Percentiles rank a stretch among this genome's conserved stretches.
These are phyloP conservation scores for Jacana jacana DNA, from an alignment of 2,113 vertebrate species.

Conservation along the genomic window DNA sequence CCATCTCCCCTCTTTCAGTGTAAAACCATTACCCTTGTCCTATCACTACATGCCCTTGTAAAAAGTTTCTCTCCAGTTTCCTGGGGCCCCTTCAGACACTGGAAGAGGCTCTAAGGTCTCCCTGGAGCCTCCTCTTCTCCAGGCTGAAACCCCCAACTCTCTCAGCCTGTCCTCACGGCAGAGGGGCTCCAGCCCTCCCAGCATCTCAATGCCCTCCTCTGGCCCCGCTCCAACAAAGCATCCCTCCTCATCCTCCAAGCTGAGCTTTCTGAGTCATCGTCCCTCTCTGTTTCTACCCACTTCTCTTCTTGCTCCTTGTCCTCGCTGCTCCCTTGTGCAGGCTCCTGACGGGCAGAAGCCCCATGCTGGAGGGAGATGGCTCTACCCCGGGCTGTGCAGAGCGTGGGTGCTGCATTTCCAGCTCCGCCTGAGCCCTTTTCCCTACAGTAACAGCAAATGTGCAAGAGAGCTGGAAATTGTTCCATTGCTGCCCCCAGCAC, in stretches of 20 bases:
- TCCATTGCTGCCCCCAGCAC: background rate
- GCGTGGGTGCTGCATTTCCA: background rate
- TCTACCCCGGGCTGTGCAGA: background rate
- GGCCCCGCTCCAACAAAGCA: background rate
- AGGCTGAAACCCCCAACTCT: background rate
- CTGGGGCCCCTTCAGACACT: background rate
- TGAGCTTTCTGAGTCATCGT: background rate
- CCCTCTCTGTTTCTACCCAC: fast-evolving
- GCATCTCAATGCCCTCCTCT: background rate
- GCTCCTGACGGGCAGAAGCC: fast-evolving
- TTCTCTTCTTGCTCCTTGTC: background rate
- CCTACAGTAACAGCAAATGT: background rate
- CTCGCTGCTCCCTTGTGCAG: background rate
- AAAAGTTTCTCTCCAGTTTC: background rate
- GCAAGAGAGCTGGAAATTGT: background rate
- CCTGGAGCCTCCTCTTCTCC: background rate
- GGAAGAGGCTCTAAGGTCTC: background rate
- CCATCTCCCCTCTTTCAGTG: too few relatives aligned
- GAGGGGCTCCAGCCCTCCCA: background rate
- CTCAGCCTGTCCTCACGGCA: background rate
- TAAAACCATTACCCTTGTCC: too few relatives aligned
- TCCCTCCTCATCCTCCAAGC: background rate
- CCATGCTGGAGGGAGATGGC: fast-evolving
- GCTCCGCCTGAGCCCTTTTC: background rate
- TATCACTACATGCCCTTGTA: background rate